Evolutionary conservation across 2,113 vertebrate species (phyloP).

Genomic region (Colinus virginianus): DNA sequence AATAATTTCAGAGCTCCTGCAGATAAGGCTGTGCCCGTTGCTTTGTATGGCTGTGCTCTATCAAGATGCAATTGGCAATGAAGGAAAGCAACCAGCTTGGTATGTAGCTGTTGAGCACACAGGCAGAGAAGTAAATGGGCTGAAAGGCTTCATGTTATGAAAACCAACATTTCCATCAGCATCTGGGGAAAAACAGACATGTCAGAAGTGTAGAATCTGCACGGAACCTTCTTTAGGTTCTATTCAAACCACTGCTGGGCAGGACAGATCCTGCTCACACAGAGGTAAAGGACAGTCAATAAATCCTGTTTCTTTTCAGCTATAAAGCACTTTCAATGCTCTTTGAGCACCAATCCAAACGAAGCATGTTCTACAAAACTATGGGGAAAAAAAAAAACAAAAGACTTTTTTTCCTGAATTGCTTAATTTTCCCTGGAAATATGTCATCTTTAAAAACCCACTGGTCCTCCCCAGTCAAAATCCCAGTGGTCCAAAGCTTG

Average conservation of each 20-base stretch:
- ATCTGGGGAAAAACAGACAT: accelerated
- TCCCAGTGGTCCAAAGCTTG: not conserved
- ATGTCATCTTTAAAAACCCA: not conserved
- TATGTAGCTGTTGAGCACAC: accelerated
- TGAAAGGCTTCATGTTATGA: not conserved
- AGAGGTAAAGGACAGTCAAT: not conserved
- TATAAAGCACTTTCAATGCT: not conserved
- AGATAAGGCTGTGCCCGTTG: not conserved
- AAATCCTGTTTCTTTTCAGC: not conserved
- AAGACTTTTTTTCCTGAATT: not conserved
- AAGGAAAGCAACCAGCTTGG: not conserved
- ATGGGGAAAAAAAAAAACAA: not conserved
- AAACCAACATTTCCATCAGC: not conserved
- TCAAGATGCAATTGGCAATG: not conserved
- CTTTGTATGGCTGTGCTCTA: accelerated
- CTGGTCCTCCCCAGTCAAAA: accelerated
- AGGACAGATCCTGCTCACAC: not conserved
- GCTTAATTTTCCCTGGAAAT: not conserved
- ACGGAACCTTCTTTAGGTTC: not conserved
- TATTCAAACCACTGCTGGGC: not conserved
- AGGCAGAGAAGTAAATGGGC: not conserved
- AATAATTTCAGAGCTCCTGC: not conserved
- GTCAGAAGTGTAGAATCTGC: not conserved
- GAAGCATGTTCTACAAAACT: not conserved
- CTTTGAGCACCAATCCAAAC: not conserved